Conservation (phyloP, 2,113 vertebrate genomes). For the Syngnathus scovelli region DNA sequence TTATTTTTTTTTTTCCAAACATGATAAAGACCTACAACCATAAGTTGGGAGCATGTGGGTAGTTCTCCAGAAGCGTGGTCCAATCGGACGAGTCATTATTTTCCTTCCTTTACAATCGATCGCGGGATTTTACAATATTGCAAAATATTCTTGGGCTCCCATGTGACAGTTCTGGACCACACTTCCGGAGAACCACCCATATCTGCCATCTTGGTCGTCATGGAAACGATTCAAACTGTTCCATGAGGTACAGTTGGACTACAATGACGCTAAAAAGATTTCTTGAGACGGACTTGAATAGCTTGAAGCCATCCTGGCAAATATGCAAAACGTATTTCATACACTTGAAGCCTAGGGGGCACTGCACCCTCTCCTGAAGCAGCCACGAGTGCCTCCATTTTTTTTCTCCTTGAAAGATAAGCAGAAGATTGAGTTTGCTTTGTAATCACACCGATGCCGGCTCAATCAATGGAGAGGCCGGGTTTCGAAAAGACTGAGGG, state of each 20-base stretch:
- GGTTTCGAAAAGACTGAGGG: slow-evolving; percentile 20
- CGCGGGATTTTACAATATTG: too few relatives aligned
- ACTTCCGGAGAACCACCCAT: too few relatives aligned
- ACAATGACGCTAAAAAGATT: not conserved
- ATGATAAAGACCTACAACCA: too few relatives aligned
- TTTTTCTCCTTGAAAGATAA: not conserved
- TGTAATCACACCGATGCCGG: slow-evolving; percentile 31
- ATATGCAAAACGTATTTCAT: not conserved
- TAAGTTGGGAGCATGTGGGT: too few relatives aligned
- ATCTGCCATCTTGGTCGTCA: too few relatives aligned
- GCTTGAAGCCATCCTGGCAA: not conserved
- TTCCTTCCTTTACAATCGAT: too few relatives aligned
- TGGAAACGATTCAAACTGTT: not conserved
- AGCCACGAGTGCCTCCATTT: not conserved
- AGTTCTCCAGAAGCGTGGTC: too few relatives aligned
- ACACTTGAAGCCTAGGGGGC: not conserved
- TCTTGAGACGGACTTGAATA: not conserved
- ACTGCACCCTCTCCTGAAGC: not conserved
- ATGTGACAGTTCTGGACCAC: too few relatives aligned
- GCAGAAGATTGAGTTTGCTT: slow-evolving; percentile 29
- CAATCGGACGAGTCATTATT: too few relatives aligned
- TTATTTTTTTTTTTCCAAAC: not conserved
- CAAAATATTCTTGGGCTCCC: too few relatives aligned
- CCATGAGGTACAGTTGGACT: not conserved
- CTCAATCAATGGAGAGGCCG: slow-evolving; percentile 35